Evolutionary conservation across 2,113 vertebrate species (phyloP).

Genomic region (Brevimyrus niger): DNA sequence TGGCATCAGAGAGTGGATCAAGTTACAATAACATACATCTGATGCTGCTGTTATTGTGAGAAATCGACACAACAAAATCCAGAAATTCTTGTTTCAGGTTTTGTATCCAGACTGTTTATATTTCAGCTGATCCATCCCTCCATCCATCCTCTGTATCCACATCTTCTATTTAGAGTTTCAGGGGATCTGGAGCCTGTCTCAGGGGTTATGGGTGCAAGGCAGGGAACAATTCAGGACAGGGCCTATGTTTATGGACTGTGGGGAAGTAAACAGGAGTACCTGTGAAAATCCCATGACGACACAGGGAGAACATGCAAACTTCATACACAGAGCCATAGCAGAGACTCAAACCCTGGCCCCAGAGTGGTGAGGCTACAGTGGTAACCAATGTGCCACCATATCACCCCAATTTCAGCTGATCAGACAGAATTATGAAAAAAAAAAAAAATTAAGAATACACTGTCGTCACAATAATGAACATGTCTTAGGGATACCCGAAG

Average conservation of each 20-base stretch:
- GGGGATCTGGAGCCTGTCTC: neutral
- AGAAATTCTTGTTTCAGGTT: neutral
- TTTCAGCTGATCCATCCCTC: neutral
- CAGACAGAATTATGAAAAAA: neutral
- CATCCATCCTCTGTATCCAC: neutral
- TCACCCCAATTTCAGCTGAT: neutral
- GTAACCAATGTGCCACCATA: neutral
- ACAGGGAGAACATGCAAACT: neutral
- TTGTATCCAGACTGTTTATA: neutral
- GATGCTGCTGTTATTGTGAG: neutral
- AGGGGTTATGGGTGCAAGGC: neutral
- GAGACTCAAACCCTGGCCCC: neutral
- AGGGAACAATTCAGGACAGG: neutral
- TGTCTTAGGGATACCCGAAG: neutral
- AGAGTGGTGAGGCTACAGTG: neutral
- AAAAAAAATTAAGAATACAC: neutral
- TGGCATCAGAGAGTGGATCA: neutral
- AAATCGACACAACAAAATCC: neutral
- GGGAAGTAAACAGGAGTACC: neutral
- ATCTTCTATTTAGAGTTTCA: neutral
- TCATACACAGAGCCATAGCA: neutral
- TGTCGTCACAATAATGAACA: neutral
- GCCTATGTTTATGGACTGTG: neutral
- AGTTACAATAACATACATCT: neutral
- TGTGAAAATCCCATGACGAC: neutral